phyloP scores from a whole-genome alignment of 1,140 invertebrate species.

The Saxidomus purpurata region DNA sequence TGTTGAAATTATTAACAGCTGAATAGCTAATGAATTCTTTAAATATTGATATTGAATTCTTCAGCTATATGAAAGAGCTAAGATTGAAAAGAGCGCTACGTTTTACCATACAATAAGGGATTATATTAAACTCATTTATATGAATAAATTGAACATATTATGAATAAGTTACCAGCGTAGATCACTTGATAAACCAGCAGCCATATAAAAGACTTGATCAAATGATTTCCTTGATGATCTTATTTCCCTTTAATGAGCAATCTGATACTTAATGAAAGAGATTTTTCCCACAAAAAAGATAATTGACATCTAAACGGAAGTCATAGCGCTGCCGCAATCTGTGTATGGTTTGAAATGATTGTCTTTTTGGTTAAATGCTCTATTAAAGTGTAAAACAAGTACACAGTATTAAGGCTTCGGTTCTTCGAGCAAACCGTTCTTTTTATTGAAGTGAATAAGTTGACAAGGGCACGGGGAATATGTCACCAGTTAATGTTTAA shows the following conservation, averaged over 20 bases:
- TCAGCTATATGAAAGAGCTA: background rate
- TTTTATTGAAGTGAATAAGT: too few species aligned
- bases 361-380: too few species aligned
- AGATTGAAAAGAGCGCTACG: background rate
- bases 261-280: background rate
- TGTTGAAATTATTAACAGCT: background rate
- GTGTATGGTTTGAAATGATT: too few species aligned
- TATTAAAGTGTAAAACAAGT: too few species aligned
- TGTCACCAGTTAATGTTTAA: too few species aligned
- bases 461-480: too few species aligned
- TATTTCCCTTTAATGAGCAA: background rate
- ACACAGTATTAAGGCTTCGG: too few species aligned
- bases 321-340: too few species aligned
- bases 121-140: background rate
- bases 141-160: background rate
- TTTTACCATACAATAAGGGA: background rate
- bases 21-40: background rate
- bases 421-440: too few species aligned
- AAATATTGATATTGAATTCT: conserved; percentile 17
- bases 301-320: too few species aligned
- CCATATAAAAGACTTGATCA: too few species aligned
- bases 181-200: background rate
- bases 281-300: background rate
- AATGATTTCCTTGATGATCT: too few species aligned
- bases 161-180: background rate